phyloP scores from a whole-genome alignment of 1,140 invertebrate genomes.

The Eciton burchellii region DNA sequence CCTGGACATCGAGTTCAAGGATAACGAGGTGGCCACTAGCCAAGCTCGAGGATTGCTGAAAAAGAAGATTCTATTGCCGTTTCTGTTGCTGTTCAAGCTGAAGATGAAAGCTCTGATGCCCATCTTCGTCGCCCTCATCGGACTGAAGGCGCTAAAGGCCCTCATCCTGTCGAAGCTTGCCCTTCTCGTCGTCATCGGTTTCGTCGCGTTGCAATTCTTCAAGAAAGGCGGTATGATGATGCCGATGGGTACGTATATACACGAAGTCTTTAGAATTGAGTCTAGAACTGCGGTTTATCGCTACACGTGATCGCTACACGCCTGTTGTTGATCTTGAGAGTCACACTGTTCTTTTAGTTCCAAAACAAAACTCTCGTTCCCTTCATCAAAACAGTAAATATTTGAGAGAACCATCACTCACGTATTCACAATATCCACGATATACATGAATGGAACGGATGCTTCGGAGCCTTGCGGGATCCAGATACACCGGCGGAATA shows the following conservation, averaged over 20 bases:
- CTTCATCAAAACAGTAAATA: no score
- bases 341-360: no score
- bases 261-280: background rate
- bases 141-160: slow-evolving; percentile 93
- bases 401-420: no score
- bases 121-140: slow-evolving; percentile 91
- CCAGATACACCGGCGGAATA: no score
- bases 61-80: slow-evolving; percentile 92
- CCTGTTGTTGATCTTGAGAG: no score
- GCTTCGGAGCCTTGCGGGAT: no score
- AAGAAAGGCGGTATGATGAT: slow-evolving; percentile 87
- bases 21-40: slow-evolving; percentile 89
- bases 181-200: slow-evolving; percentile 91
- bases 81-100: slow-evolving; percentile 91
- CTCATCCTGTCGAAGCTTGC: slow-evolving; percentile 93
- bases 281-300: background rate
- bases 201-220: slow-evolving; percentile 91
- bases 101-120: slow-evolving; percentile 94
- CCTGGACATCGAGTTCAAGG: slow-evolving; percentile 89
- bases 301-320: no score
- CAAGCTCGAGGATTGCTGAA: slow-evolving; percentile 90
- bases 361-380: no score
- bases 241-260: slow-evolving; percentile 79
- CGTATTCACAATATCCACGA: no score
- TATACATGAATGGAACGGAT: no score